Evolutionary conservation across 2,888 invertebrate genomes (phyloP), one percentile per base, ranked within the genome.

Genomic region (Spilarctia lutea): DNA sequence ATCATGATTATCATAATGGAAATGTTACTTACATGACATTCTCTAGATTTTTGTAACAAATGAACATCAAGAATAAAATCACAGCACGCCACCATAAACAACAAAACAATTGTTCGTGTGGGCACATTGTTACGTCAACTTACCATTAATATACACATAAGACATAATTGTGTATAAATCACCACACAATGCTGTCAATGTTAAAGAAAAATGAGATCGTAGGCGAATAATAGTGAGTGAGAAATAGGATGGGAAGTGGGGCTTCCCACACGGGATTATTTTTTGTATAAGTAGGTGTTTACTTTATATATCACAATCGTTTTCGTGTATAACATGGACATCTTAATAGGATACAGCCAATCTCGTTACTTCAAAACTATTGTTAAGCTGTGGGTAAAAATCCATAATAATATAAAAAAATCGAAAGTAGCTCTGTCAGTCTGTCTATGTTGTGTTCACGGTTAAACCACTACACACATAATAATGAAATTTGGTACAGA

Each of bases 201-300:
- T 65, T 70, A 65, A 70, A 79, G 81, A 83, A 78, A 79, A 81
- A 78, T 77, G 68, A 65, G 60, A 18, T 70, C 45, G 83, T 84
- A 82, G 83, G 81, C 81, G 84, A 74, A 68, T 45, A 63, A 67
- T 56, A n/a, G 39, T 52, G 65, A 75, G 68, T 73, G 66, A 73
- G 79, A 76, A 72, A 70, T 27, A 42, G 45, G 20, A 70, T 56
- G 75, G 71, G 65, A 33, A 75, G 63, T 63, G 63, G 65, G 66
- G 18, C 75, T 60, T 13, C 83, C 84, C 77, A 83, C 83, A 65
- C 76, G 8, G 56, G 76, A 73, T 80, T 79, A 78, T 71, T 69
- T 75, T 52, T 42, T 16, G 30, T 48, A 60, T 63, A 74, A 68
- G 79, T 71, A 75, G 71, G 77, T 77, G 81, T 76, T 75, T 79